A percentile compares a stretch with the other conserved stretches of the same genome.
These are phyloP conservation scores for Tetrao urogallus DNA, from an alignment of 2,113 vertebrate species.

Conservation along the genomic window DNA sequence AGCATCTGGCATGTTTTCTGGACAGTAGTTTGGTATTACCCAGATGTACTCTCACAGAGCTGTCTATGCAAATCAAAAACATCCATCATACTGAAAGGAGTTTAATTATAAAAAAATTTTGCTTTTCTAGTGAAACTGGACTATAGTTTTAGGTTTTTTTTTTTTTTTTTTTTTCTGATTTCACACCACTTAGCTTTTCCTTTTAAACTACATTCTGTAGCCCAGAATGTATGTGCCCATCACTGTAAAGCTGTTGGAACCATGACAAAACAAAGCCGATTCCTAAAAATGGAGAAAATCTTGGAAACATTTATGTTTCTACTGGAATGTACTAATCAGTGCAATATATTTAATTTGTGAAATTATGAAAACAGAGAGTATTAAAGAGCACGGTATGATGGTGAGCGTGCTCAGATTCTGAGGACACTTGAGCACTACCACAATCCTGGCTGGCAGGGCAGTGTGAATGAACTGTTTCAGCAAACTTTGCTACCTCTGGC, in stretches of 20 bases:
- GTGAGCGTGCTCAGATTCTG: rapidly evolving
- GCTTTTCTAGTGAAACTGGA: conserved; percentile 21
- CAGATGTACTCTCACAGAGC: conserved; percentile 13
- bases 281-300: background rate
- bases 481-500: background rate
- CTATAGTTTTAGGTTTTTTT: background rate
- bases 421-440: background rate
- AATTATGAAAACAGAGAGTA: background rate
- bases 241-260: background rate
- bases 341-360: background rate
- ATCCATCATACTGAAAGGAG: background rate
- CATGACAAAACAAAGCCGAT: background rate
- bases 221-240: background rate
- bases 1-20: conserved; percentile 62
- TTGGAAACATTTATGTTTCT: background rate
- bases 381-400: background rate
- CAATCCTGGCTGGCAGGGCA: background rate
- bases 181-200: background rate
- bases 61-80: conserved; percentile 43
- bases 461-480: background rate
- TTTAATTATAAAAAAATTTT: conserved; percentile 43
- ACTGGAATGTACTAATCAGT: background rate
- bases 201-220: conserved; percentile 4
- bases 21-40: conserved; percentile 63
- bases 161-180: conserved; percentile 14